phyloP scores from a whole-genome alignment of 2,888 invertebrate species.

The Rhogogaster chlorosoma region DNA sequence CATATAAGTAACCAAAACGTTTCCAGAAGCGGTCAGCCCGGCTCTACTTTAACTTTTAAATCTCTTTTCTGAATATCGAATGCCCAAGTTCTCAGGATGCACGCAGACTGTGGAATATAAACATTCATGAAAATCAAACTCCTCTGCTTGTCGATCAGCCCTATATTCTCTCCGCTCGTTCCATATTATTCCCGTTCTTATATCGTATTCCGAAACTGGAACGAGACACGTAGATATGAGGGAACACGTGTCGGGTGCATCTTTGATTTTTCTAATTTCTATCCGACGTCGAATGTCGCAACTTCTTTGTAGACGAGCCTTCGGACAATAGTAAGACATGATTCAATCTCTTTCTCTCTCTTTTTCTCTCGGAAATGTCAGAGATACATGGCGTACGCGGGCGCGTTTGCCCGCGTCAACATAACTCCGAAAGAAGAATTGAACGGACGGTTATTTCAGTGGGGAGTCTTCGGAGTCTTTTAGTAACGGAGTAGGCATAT shows the following conservation, averaged over 20 bases:
- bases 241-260: background rate
- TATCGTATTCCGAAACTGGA: background rate
- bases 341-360: constrained; percentile 47
- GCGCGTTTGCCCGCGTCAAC: constrained; percentile 43
- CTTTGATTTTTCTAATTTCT: background rate
- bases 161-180: background rate
- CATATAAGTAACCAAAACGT: background rate
- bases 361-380: constrained; percentile 43
- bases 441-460: constrained; percentile 10
- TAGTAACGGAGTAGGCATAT: background rate
- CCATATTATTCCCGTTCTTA: background rate
- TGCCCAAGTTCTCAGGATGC: background rate
- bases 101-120: background rate
- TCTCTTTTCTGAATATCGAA: constrained; percentile 52
- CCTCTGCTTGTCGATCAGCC: background rate
- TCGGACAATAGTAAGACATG: constrained; percentile 53
- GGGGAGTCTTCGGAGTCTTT: constrained; percentile 1
- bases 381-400: constrained; percentile 43
- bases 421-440: constrained; percentile 45
- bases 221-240: background rate
- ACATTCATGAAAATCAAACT: constrained; percentile 44
- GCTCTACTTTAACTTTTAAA: constrained; percentile 73
- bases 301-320: constrained; percentile 19
- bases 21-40: constrained; percentile 25
- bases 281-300: constrained; percentile 13